Evolutionary conservation across 2,888 invertebrate species (phyloP).

Genomic region (Cephus sareptanus): DNA sequence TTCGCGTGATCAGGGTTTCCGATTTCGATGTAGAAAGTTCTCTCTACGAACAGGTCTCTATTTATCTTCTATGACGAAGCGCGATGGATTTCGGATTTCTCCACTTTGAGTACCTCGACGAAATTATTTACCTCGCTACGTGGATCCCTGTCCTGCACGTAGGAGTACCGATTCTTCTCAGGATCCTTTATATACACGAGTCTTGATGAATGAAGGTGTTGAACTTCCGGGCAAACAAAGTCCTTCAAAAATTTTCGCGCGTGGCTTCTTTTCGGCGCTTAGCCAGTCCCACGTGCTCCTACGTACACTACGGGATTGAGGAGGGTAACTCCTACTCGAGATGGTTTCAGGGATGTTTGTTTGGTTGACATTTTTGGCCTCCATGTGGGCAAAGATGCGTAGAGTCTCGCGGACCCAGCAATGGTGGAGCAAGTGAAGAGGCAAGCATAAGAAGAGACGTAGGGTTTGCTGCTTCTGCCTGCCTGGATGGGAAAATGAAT

Average conservation of each 20-base stretch:
- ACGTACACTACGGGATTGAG: neutral
- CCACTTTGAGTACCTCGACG: neutral
- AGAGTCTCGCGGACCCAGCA: neutral
- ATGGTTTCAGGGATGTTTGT: neutral
- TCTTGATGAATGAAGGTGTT: neutral
- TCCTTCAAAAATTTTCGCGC: neutral
- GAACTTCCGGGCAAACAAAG: neutral
- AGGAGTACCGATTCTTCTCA: neutral
- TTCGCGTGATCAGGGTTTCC: slow-evolving; percentile 46
- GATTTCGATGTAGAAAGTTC: neutral
- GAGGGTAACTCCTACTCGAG: neutral
- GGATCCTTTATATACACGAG: neutral
- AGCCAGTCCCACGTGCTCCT: neutral
- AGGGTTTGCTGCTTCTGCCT: neutral
- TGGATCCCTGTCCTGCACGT: neutral
- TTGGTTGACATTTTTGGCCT: neutral
- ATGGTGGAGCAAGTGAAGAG: neutral
- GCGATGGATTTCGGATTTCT: neutral
- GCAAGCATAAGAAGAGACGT: neutral
- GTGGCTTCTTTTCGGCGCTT: neutral
- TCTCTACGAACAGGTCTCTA: neutral
- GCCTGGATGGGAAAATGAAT: neutral
- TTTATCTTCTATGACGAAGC: neutral
- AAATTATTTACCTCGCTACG: neutral
- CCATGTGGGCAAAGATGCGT: neutral